phyloP scores from a whole-genome alignment of 2,113 vertebrate species.

The Irena cyanogastra region DNA sequence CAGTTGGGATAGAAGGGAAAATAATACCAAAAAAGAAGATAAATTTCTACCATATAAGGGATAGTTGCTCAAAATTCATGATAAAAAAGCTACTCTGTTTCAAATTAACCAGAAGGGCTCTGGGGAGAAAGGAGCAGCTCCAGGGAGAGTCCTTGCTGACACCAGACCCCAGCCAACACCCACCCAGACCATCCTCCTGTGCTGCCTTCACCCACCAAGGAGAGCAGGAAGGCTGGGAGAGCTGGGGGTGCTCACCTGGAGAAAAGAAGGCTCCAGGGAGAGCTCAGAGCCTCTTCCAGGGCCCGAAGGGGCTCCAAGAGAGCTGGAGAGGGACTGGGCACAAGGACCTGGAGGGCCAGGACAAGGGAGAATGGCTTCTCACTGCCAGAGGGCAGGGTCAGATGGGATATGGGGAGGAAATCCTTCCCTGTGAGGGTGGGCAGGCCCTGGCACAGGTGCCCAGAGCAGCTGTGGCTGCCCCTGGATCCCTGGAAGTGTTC shows the following conservation, averaged over 20 bases:
- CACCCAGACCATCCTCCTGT: neutral
- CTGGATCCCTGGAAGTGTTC: neutral
- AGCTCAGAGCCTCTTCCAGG: neutral
- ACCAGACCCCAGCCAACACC: neutral
- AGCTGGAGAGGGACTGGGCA: neutral
- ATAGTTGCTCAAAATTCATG: neutral
- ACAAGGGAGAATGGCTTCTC: neutral
- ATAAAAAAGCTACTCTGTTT: neutral
- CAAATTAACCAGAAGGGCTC: neutral
- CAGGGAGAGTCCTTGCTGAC: neutral
- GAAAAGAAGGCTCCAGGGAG: neutral
- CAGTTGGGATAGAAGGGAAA: neutral
- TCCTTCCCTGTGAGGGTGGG: fast-evolving
- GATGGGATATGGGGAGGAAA: neutral
- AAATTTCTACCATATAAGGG: neutral
- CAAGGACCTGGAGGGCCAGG: neutral
- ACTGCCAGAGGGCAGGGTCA: neutral
- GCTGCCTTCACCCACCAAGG: neutral
- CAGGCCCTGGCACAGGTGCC: neutral
- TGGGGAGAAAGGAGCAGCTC: neutral
- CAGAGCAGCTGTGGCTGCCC: neutral
- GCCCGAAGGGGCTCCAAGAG: neutral
- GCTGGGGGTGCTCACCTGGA: neutral
- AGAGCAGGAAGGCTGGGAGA: neutral
- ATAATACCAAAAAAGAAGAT: neutral